Evolutionary conservation across 1,140 invertebrate genomes (phyloP), one percentile per base, ranked within the genome.

Genomic region (Drosophila prosaltans): DNA sequence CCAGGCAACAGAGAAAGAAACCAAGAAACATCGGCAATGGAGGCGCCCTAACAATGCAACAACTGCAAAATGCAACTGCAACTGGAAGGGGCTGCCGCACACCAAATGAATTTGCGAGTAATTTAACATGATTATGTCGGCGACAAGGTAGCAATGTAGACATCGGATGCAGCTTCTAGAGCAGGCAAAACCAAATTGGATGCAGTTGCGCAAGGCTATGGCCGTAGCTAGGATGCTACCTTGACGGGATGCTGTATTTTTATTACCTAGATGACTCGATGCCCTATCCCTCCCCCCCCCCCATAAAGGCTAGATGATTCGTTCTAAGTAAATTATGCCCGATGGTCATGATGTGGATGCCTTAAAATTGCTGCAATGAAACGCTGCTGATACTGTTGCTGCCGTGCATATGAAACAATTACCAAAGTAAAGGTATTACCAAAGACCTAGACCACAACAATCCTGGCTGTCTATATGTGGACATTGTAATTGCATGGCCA

Each of bases 301-400:
- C 10, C 10, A 10, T 2, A 11, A 2, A 11, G 10, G 10, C 10
- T 69, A 68, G 70, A 89, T 89, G 84, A 89, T 89, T 89, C 85
- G 84, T 89, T 89, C 85, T 89, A 90, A 90, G 85, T 90, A 89
- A 89, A 89, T 89, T 89, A 89, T 89, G 85, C 85, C 85, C 86
- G 85, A 59, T 86, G 86, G 85, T 80, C 85, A 90, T 89, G 83
- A 88, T 72, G 83, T 74, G 63, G 58, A 69, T 61, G 70, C 72
- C 69, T 72, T 65, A 48, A 78, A 78, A 71, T 73, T 75, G 72
- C 55, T 39, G 60, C 69, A 65, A 67, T 54, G 64, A 65, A 64
- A 51, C 51, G 51, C 9, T 55, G 39, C 32, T 36, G 32, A 36
- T 36, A 36, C 6, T 36, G 32, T 16, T 65, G 72, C 68, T 69